Percentiles rank a stretch among this genome's conserved stretches.
phyloP scores from a whole-genome alignment of 1,140 invertebrate species.

The Euglossa dilemma region DNA sequence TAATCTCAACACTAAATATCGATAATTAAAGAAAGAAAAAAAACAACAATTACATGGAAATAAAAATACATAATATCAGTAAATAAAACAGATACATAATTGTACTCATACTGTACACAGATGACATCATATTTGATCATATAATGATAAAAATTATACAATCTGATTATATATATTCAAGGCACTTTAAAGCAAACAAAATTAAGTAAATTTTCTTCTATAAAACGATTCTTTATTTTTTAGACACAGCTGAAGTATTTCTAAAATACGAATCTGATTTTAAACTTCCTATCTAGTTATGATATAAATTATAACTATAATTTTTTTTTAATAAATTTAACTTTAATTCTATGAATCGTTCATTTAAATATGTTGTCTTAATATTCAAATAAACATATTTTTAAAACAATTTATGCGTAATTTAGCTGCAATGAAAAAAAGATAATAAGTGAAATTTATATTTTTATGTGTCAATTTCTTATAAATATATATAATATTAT shows the following conservation, averaged over 20 bases:
- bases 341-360: not conserved
- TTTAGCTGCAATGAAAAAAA: not conserved
- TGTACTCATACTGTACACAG: not conserved
- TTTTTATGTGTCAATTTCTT: not conserved
- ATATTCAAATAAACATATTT: not conserved
- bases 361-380: not conserved
- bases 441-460: not conserved
- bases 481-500: not conserved
- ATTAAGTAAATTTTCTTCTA: not conserved
- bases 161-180: not conserved
- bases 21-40: too few relatives aligned
- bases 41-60: too few relatives aligned
- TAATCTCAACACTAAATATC: too few relatives aligned
- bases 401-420: not conserved
- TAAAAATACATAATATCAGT: too few relatives aligned
- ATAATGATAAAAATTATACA: not conserved
- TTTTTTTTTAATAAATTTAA: not conserved
- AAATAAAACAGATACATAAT: not conserved
- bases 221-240: conserved; percentile 8
- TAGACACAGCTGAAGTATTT: not conserved
- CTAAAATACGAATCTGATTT: conserved; percentile 5
- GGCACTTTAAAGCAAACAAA: conserved; percentile 1
- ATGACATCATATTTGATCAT: not conserved
- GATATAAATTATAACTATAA: not conserved
- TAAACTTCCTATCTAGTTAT: not conserved